Conservation (phyloP, 2,797 vertebrate species). For the Acipenser transmontanus region DNA sequence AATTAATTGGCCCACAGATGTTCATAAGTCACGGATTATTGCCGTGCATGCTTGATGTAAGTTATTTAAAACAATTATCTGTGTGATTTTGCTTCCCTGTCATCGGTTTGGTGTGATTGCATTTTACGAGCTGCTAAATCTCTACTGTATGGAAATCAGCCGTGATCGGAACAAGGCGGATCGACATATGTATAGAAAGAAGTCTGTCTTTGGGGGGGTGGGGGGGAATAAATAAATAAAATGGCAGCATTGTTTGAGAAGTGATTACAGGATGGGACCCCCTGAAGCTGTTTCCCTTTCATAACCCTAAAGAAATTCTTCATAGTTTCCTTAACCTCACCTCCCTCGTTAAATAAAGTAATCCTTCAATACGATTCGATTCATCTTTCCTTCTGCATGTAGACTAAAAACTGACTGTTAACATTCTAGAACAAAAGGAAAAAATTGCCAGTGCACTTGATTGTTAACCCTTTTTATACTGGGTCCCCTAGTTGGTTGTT, state of each 20-base stretch:
- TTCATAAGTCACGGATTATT: constrained; percentile 37
- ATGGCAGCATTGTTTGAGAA: too few relatives aligned
- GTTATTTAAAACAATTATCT: constrained; percentile 23
- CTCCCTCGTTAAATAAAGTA: background rate
- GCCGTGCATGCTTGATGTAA: constrained; percentile 43
- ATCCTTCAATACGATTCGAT: background rate
- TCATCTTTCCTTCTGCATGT: background rate
- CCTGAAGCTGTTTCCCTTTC: too few relatives aligned
- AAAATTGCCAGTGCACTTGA: background rate
- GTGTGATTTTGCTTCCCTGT: background rate
- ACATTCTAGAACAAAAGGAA: background rate
- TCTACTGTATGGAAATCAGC: background rate
- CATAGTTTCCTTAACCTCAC: background rate
- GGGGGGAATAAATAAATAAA: too few relatives aligned
- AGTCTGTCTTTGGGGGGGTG: background rate
- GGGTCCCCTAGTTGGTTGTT: too few relatives aligned
- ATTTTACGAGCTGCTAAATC: constrained; percentile 8
- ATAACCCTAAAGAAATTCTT: background rate
- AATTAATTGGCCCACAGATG: constrained; percentile 44
- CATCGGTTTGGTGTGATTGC: background rate
- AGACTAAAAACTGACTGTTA: background rate
- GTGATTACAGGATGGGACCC: too few relatives aligned
- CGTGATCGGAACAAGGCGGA: too few relatives aligned
- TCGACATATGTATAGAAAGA: background rate
- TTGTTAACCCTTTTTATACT: too few relatives aligned